Evolutionary conservation across 2,797 vertebrate genomes (phyloP).

Genomic region (Gymnodraco acuticeps): DNA sequence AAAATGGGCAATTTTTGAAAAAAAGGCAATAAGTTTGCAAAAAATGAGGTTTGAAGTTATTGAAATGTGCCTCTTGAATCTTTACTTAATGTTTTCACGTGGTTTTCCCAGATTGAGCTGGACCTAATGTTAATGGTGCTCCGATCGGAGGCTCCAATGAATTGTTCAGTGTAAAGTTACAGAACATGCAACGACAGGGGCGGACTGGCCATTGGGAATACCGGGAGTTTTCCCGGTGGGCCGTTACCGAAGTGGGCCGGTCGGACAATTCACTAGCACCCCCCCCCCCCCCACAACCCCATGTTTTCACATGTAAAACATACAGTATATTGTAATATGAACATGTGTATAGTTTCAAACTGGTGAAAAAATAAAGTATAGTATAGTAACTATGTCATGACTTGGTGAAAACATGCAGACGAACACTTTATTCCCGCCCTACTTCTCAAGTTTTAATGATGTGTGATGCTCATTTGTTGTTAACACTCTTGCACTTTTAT

Average conservation of each 20-base stretch:
- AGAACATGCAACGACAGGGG: constrained; percentile 11
- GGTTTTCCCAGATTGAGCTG: constrained; percentile 28
- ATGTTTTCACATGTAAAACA: background rate
- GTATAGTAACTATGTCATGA: background rate
- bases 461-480: no score
- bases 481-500: constrained; percentile 9
- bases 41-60: background rate
- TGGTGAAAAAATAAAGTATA: background rate
- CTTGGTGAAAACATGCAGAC: no score
- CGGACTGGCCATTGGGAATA: no score
- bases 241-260: no score
- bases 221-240: no score
- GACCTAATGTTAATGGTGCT: constrained; percentile 36
- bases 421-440: no score
- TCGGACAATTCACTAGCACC: no score
- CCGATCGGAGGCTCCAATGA: constrained; percentile 21
- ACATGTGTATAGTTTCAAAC: background rate
- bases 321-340: background rate
- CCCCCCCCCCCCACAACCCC: no score
- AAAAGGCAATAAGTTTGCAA: no score
- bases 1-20: no score
- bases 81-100: constrained; percentile 30
- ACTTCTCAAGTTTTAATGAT: no score
- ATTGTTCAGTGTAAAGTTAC: constrained; percentile 46
- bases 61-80: constrained; percentile 29